These are phyloP conservation scores for Parotocinclus haroldoi DNA, from an alignment of 2,797 vertebrate species.

Conservation along the genomic window DNA sequence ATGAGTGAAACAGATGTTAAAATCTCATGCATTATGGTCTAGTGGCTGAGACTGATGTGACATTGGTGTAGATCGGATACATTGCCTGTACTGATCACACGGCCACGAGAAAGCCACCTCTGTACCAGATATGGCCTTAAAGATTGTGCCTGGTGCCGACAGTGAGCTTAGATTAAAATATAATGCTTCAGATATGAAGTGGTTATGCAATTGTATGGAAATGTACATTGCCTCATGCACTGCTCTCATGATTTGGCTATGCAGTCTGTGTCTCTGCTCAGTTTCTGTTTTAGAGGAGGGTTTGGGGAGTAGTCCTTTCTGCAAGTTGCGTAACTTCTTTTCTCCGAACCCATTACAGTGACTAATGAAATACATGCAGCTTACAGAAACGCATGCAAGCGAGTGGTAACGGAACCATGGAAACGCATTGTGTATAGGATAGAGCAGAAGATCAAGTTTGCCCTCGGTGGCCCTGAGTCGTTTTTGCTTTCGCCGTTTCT, in stretches of 20 bases:
- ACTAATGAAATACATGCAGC: slow-evolving; percentile 25
- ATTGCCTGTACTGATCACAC: too few species aligned
- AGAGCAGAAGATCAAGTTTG: slow-evolving; percentile 37
- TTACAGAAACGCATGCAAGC: slow-evolving; percentile 15
- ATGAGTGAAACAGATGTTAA: too few species aligned
- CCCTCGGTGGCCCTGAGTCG: slow-evolving; percentile 15
- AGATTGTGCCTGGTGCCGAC: not conserved
- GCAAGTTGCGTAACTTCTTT: slow-evolving; percentile 35
- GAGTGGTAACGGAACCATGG: slow-evolving; percentile 42
- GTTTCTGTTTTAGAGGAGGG: slow-evolving; percentile 19
- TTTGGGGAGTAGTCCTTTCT: slow-evolving; percentile 14
- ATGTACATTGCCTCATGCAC: too few species aligned
- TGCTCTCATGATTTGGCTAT: not conserved
- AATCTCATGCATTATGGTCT: too few species aligned
- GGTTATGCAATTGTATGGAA: too few species aligned
- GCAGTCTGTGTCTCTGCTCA: slow-evolving; percentile 12
- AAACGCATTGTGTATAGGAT: slow-evolving; percentile 38
- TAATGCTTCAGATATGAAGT: too few species aligned
- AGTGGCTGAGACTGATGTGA: too few species aligned
- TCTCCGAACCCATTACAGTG: slow-evolving; percentile 26
- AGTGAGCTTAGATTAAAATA: not conserved
- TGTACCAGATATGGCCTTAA: too few species aligned
- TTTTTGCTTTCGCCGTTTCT: slow-evolving; percentile 23
- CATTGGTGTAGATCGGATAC: too few species aligned
- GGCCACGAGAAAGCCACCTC: too few species aligned